Percentiles rank a stretch among this genome's conserved stretches.
These are phyloP conservation scores for Muscidifurax raptorellus DNA, from an alignment of 1,140 invertebrate genomes.

Conservation along the genomic window DNA sequence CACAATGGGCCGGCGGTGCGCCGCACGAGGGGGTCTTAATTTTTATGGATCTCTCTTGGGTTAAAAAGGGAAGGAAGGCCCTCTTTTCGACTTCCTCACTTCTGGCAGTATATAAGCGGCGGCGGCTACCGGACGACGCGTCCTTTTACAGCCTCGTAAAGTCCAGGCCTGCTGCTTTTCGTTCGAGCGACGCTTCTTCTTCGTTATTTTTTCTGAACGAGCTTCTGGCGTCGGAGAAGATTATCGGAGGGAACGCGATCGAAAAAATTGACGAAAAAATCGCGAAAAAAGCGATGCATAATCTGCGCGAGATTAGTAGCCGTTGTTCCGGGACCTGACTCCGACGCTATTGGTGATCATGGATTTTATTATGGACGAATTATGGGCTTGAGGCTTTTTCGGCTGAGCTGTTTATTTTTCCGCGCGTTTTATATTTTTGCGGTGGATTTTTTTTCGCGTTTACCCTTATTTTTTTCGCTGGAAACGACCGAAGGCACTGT, in stretches of 20 bases:
- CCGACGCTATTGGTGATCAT: neutral
- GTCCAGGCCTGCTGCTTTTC: neutral
- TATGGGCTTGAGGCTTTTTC: neutral
- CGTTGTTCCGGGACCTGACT: neutral
- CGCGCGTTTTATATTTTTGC: neutral
- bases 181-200: neutral
- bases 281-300: conserved; percentile 3
- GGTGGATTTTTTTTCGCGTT: neutral
- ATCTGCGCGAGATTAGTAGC: neutral
- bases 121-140: neutral
- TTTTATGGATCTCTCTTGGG: conserved; percentile 32
- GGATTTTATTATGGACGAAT: neutral
- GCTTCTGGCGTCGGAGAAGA: neutral
- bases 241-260: neutral
- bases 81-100: conserved; percentile 11
- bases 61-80: conserved; percentile 20
- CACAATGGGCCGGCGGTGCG: conserved; percentile 11
- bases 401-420: neutral
- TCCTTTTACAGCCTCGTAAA: neutral
- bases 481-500: neutral
- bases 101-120: conserved; percentile 12
- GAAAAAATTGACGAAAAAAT: conserved; percentile 17
- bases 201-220: neutral
- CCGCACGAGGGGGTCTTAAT: conserved; percentile 1
- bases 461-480: neutral